These are phyloP conservation scores for Hirundichthys speculiger DNA, from an alignment of 2,113 vertebrate species.

Conservation along the genomic window DNA sequence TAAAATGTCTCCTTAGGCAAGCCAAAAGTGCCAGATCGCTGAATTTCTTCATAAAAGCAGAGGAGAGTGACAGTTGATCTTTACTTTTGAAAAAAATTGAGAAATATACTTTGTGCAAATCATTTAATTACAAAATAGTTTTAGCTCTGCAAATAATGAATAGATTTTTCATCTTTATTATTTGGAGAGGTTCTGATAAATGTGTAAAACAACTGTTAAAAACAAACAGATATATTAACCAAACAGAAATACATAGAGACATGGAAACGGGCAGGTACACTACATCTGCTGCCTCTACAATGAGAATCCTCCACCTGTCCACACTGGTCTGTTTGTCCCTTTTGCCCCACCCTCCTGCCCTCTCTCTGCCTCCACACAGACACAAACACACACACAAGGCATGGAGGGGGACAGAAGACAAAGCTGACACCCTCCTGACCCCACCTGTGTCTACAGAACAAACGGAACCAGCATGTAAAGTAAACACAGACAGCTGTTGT, in stretches of 20 bases:
- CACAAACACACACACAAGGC: constrained; percentile 40
- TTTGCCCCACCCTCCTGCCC: constrained; percentile 42
- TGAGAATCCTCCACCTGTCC: constrained; percentile 75
- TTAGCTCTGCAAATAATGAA: neutral
- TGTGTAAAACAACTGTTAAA: neutral
- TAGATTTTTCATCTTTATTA: neutral
- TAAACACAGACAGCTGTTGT: constrained; percentile 78
- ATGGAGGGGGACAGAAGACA: constrained; percentile 69
- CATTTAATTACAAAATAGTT: no score
- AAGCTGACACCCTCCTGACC: constrained; percentile 73
- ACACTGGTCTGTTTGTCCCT: constrained; percentile 60
- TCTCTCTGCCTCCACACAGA: constrained; percentile 35
- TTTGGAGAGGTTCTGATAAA: neutral
- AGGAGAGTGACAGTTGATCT: neutral
- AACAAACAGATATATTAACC: neutral
- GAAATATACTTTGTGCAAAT: no score
- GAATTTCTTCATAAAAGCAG: neutral
- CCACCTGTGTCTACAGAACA: constrained; percentile 69
- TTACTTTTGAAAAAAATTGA: no score
- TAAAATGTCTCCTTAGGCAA: no score
- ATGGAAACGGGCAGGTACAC: constrained; percentile 43
- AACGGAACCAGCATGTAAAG: constrained; percentile 73
- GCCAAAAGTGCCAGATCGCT: no score
- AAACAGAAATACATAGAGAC: constrained; percentile 6
- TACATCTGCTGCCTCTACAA: constrained; percentile 44